These are phyloP conservation scores for Calliphora vomitoria DNA, from an alignment of 2,888 invertebrate genomes.

Conservation along the genomic window DNA sequence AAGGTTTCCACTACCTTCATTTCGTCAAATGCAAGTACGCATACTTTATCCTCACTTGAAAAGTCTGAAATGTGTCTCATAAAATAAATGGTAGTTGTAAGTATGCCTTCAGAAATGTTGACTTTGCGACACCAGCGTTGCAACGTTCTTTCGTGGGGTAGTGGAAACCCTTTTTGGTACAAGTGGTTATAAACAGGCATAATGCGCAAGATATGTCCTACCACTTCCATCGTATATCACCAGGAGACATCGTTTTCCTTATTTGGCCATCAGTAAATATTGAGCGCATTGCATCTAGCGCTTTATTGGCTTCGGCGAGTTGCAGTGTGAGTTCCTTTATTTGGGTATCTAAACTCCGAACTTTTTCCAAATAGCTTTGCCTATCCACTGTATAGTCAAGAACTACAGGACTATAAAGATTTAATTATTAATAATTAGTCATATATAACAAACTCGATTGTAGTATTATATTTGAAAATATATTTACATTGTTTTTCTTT, in stretches of 20 bases:
- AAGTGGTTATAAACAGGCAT: background rate
- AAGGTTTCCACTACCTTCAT: no score
- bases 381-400: no score
- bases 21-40: constrained; percentile 50
- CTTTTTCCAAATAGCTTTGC: no score
- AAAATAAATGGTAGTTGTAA: background rate
- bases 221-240: background rate
- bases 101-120: background rate
- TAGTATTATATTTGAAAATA: background rate
- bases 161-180: background rate
- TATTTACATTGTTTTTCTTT: no score
- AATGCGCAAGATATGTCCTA: background rate
- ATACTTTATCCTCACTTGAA: constrained; percentile 33
- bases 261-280: background rate
- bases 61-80: constrained; percentile 5
- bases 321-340: no score
- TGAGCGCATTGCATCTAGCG: background rate
- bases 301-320: background rate
- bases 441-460: no score
- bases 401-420: no score
- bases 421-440: no score
- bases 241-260: background rate
- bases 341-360: no score
- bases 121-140: constrained; percentile 5
- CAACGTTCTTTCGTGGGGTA: background rate